phyloP scores from a whole-genome alignment of 2,113 vertebrate genomes.

The Leucopsar rothschildi region DNA sequence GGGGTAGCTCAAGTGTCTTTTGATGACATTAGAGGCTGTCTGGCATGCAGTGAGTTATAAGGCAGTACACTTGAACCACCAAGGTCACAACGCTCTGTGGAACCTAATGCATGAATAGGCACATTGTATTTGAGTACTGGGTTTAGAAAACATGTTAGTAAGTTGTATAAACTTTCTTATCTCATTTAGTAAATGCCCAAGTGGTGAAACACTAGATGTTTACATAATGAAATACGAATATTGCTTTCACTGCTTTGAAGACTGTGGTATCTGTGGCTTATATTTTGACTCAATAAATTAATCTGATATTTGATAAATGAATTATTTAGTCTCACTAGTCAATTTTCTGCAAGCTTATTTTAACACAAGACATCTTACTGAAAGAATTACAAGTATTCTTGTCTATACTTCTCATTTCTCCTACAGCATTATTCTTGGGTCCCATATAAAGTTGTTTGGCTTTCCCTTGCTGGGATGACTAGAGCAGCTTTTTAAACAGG shows the following conservation, averaged over 20 bases:
- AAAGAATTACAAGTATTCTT: neutral
- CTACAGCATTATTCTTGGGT: neutral
- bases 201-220: neutral
- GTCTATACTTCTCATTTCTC: neutral
- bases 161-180: constrained; percentile 16
- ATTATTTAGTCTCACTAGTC: neutral
- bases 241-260: neutral
- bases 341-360: neutral
- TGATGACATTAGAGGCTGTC: neutral
- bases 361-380: neutral
- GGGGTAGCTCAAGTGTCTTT: neutral
- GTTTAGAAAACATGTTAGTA: neutral
- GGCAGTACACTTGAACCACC: neutral
- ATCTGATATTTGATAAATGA: neutral
- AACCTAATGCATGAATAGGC: neutral
- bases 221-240: neutral
- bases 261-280: neutral
- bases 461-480: neutral
- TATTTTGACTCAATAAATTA: neutral
- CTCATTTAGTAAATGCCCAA: neutral
- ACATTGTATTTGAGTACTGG: neutral
- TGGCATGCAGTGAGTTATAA: neutral
- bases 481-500: neutral
- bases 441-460: neutral
- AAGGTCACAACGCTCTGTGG: neutral